Evolutionary conservation across 2,888 invertebrate genomes (phyloP).

Genomic region (Bruchidius siliquastri): DNA sequence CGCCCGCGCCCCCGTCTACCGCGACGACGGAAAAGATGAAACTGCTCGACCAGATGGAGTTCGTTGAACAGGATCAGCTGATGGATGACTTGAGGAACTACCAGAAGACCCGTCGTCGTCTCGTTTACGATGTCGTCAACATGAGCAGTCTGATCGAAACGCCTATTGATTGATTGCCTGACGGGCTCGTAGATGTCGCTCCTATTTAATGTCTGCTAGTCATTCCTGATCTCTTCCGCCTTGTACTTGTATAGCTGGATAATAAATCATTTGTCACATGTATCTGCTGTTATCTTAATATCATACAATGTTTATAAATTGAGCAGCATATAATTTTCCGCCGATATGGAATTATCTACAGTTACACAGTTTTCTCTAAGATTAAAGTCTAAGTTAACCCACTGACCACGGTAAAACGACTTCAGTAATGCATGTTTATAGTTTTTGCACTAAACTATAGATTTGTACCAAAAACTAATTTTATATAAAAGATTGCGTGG

Average conservation of each 20-base stretch:
- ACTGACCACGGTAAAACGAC: too few species aligned
- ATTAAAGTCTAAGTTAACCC: too few species aligned
- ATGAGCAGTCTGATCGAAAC: neutral
- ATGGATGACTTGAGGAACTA: constrained; percentile 7
- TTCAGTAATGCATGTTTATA: too few species aligned
- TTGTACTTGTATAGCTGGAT: neutral
- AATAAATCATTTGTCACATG: neutral
- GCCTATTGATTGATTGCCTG: neutral
- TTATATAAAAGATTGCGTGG: too few species aligned
- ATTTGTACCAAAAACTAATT: too few species aligned
- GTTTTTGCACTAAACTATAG: too few species aligned
- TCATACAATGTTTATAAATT: too few species aligned
- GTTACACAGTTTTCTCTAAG: too few species aligned
- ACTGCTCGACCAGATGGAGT: constrained; percentile 12
- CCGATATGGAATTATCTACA: too few species aligned
- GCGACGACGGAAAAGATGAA: constrained; percentile 9
- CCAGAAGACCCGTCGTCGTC: constrained; percentile 10
- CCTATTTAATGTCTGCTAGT: neutral
- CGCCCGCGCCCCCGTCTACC: neutral
- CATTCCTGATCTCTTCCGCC: neutral
- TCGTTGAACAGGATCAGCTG: constrained; percentile 10
- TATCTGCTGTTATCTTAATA: too few species aligned
- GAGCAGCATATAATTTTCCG: too few species aligned
- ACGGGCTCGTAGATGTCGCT: neutral
- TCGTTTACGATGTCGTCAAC: constrained; percentile 2